Evolutionary conservation across 2,888 invertebrate species (phyloP), one percentile per base, ranked within the genome.

Genomic region (Rhogogaster chlorosoma): DNA sequence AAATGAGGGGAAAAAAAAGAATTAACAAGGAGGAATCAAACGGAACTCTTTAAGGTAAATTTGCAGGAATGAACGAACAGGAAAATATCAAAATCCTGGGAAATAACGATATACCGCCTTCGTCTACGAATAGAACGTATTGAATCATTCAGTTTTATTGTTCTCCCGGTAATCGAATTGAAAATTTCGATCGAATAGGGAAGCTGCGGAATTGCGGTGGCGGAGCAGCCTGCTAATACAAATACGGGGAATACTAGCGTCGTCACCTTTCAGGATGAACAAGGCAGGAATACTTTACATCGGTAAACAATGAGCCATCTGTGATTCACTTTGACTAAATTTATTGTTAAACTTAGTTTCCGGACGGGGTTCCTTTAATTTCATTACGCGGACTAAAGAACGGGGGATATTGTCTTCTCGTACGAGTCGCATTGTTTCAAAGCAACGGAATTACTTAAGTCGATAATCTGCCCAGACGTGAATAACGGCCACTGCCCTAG

Each of bases 281-380:
- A 42, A 38, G 71, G 15, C 71, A 12, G 67, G 57, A 80, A 80
- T 61, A 61, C 80, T 61, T 38, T 80, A 61, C 57, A 80, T 80
- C 38, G 57, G 80, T 61, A 38, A 80, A 80, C 86, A 86, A 86
- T 82, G 80, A 78, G 49, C 64, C 86, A 86, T 87, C 87, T 87
- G 87, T 83, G 87, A 87, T 84, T 87, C 84, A 57, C 77, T 85
- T 84, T 82, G 64, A 84, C 73, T 86, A 83, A 87, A 87, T 85
- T 85, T 86, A 82, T 7, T 80, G 49, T 75, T 67, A 57, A 61
- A 80, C 61, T 80, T 36, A 57, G 38, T 80, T 80, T 80, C 80
- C 57, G 38, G 36, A 5, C 38, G 57, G 61, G 49, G 53, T 49
- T 70, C 70, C 83, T 61, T 61, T 80, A 57, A 80, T 80, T 61